Evolutionary conservation across 1,140 invertebrate genomes (phyloP), one percentile per base, ranked within the genome.

Genomic region (Stenopsyche tienmushanensis): DNA sequence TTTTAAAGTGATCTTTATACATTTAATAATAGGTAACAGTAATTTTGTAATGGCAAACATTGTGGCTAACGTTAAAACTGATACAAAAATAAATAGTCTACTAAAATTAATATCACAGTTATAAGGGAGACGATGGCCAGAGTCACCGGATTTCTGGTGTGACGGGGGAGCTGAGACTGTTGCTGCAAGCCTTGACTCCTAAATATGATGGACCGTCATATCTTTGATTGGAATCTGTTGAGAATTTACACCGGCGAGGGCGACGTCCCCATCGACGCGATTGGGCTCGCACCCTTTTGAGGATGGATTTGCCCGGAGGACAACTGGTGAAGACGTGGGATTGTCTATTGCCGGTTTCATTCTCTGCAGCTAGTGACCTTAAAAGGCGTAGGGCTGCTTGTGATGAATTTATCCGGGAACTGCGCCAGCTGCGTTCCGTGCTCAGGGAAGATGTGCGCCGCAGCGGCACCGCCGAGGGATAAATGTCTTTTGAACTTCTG

Each of bases 331-430:
- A 26, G 7, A 52, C 62, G 1, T 65, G 57, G 8, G 59, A 24
- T 17, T 23, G 41, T 44, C 54, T 67, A n/a, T 21, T 39, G 13
- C 17, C 13, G 3, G 25, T 44, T 41, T 64, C 69, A 24, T 49
- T 64, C 20, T 67, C 62, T 76, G 62, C 15, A 8, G 68, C 68
- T 10, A 66, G 50, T 2, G 78, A 77, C 5, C 76, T 71, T 62
- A 81, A 69, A 65, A 81, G 69, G 47, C 78, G 75, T 47, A 79
- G 65, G 3, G 79, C 79, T 8, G 78, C 75, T 0, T 77, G 76
- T 0, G 79, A 69, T 1, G 64, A 63, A 23, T 66, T 66, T 10
- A 53, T 47, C 1, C 59, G 49, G 8, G 53, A 15, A 41, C 63
- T 54, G 25, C 62, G 62, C 68, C 68, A 66, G 42, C 68, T 70